Percentiles rank a stretch among this genome's conserved stretches.
Conservation (phyloP, 2,888 invertebrate species). For the Coecobrya sp. region DNA sequence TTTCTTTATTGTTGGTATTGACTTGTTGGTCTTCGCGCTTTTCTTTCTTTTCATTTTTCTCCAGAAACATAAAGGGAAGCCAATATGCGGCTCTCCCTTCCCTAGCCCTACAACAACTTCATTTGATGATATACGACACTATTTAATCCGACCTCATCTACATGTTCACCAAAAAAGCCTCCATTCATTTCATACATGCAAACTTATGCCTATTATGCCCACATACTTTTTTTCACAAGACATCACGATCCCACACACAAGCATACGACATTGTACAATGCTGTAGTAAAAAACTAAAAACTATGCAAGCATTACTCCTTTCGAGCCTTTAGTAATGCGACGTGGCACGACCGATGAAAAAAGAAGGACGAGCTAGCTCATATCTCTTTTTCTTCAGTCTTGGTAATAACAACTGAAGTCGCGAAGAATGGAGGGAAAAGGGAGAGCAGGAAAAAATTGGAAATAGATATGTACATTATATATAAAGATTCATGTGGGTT, state of each 20-base stretch:
- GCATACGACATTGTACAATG: background rate
- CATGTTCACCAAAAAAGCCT: slow-evolving; percentile 69
- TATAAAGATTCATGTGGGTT: background rate
- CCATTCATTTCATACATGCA: slow-evolving; percentile 26
- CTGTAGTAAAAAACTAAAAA: background rate
- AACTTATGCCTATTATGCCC: slow-evolving; percentile 9
- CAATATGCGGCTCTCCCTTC: slow-evolving; percentile 45
- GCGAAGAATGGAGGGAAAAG: slow-evolving; percentile 2
- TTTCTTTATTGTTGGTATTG: slow-evolving; percentile 67
- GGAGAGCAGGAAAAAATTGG: slow-evolving; percentile 18
- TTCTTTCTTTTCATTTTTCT: slow-evolving; percentile 30
- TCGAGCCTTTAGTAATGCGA: background rate
- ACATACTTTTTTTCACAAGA: slow-evolving; percentile 7
- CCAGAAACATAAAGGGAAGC: slow-evolving; percentile 16
- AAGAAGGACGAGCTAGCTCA: slow-evolving; percentile 51
- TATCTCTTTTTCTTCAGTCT: slow-evolving; percentile 48
- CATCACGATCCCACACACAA: background rate
- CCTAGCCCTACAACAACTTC: slow-evolving; percentile 41
- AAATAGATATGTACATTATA: background rate
- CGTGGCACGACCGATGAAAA: slow-evolving; percentile 41
- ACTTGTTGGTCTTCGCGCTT: slow-evolving; percentile 69
- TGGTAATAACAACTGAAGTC: slow-evolving; percentile 65
- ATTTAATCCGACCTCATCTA: slow-evolving; percentile 78
- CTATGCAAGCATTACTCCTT: slow-evolving; percentile 1
- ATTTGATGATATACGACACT: slow-evolving; percentile 74